phyloP scores from a whole-genome alignment of 1,140 invertebrate genomes.

The Heliconius hewitsoni region DNA sequence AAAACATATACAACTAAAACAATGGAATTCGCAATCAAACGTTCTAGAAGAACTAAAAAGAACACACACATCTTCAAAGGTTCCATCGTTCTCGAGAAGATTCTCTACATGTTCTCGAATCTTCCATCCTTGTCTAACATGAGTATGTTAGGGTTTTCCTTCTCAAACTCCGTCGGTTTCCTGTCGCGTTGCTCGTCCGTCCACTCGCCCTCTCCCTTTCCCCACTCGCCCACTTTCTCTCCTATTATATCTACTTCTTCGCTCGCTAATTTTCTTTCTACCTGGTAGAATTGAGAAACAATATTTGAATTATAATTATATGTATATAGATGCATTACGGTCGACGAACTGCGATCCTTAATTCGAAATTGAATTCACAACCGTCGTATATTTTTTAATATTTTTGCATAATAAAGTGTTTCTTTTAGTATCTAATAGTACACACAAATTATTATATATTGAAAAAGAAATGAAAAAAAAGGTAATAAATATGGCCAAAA shows the following conservation, averaged over 20 bases:
- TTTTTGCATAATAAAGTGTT: no score
- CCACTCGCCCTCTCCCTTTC: constrained; percentile 84
- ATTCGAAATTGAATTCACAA: no score
- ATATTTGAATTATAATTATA: no score
- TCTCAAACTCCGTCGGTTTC: constrained; percentile 88
- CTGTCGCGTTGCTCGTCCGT: constrained; percentile 85
- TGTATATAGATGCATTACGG: no score
- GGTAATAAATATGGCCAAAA: background rate
- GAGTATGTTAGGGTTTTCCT: constrained; percentile 89
- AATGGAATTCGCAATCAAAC: background rate
- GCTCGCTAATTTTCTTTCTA: constrained; percentile 77
- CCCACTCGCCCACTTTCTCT: constrained; percentile 82
- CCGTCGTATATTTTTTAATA: background rate
- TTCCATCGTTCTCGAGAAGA: no score
- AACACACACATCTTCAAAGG: background rate
- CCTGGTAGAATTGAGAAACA: constrained; percentile 43
- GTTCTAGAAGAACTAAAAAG: background rate
- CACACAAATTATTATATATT: no score
- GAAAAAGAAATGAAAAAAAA: no score
- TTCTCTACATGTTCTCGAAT: constrained; percentile 88
- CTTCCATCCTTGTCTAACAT: constrained; percentile 88
- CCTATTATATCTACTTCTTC: constrained; percentile 87
- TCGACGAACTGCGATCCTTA: no score
- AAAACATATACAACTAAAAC: background rate
- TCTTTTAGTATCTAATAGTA: no score